phyloP scores from a whole-genome alignment of 2,797 vertebrate genomes.

The Cuculus canorus region DNA sequence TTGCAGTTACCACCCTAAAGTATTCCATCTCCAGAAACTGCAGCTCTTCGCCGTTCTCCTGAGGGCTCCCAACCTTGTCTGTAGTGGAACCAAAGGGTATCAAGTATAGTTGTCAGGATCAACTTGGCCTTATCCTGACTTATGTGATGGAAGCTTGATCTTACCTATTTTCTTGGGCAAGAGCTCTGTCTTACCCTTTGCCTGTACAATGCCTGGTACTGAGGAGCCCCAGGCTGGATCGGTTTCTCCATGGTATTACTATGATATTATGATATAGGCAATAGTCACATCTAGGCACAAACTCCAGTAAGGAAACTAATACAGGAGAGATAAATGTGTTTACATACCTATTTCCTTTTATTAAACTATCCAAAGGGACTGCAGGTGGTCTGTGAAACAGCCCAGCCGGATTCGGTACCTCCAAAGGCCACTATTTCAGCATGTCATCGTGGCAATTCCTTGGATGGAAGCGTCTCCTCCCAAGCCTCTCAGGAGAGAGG shows the following conservation, averaged over 20 bases:
- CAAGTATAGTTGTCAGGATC: neutral
- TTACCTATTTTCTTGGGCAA: neutral
- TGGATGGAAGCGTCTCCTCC: constrained; percentile 91
- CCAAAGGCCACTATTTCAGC: constrained; percentile 84
- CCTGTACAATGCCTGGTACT: neutral
- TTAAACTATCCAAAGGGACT: constrained; percentile 78
- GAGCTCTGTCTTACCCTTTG: neutral
- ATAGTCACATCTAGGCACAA: neutral
- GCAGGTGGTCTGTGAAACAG: constrained; percentile 92
- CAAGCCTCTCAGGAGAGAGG: constrained; percentile 86
- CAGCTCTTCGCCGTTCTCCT: neutral
- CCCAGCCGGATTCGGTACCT: constrained; percentile 85
- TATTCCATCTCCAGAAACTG: neutral
- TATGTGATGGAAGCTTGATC: neutral
- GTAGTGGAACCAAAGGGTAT: neutral
- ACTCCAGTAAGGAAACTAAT: neutral
- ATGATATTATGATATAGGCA: neutral
- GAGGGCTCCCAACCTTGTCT: neutral
- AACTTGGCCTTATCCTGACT: neutral
- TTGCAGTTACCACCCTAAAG: neutral
- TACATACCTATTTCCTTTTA: constrained; percentile 4
- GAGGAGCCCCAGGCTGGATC: neutral
- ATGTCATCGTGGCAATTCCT: constrained; percentile 92
- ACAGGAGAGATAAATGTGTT: neutral
- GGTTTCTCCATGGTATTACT: neutral